Evolutionary conservation across 2,113 vertebrate genomes (phyloP).

Genomic region (Myocastor coypus): DNA sequence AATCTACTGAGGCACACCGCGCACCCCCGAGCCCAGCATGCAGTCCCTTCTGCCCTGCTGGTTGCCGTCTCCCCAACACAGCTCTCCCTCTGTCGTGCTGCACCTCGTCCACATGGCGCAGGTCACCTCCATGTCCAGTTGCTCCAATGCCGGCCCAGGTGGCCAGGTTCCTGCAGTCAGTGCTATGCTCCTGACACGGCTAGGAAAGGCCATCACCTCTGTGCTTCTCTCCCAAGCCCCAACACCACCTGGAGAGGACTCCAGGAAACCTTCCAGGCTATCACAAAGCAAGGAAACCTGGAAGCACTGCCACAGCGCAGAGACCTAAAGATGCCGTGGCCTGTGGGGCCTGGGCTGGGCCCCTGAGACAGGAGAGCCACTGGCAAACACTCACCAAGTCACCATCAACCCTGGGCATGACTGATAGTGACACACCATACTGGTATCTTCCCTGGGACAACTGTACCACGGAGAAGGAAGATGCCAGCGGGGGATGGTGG

Average conservation of each 20-base stretch:
- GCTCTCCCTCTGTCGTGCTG: not conserved
- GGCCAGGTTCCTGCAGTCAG: not conserved
- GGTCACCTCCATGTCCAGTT: not conserved
- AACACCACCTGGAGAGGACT: rapidly evolving
- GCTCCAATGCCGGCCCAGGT: not conserved
- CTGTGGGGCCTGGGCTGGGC: not conserved
- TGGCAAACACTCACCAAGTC: not conserved
- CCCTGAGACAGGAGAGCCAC: not conserved
- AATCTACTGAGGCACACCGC: not conserved
- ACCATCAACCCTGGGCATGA: rapidly evolving
- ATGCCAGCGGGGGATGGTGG: rapidly evolving
- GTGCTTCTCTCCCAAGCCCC: not conserved
- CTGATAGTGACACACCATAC: rapidly evolving
- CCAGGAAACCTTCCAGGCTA: not conserved
- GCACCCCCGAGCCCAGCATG: not conserved
- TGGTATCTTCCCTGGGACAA: not conserved
- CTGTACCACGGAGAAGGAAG: rapidly evolving
- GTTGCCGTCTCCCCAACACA: not conserved
- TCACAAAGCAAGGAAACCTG: not conserved
- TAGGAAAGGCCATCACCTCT: rapidly evolving
- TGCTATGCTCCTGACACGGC: rapidly evolving
- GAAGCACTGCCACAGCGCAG: not conserved
- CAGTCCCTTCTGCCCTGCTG: too few species aligned
- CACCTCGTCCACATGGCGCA: rapidly evolving
- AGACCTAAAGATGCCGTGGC: rapidly evolving